These are phyloP conservation scores for Drosophila guanche DNA, from an alignment of 1,140 invertebrate species.

Conservation along the genomic window DNA sequence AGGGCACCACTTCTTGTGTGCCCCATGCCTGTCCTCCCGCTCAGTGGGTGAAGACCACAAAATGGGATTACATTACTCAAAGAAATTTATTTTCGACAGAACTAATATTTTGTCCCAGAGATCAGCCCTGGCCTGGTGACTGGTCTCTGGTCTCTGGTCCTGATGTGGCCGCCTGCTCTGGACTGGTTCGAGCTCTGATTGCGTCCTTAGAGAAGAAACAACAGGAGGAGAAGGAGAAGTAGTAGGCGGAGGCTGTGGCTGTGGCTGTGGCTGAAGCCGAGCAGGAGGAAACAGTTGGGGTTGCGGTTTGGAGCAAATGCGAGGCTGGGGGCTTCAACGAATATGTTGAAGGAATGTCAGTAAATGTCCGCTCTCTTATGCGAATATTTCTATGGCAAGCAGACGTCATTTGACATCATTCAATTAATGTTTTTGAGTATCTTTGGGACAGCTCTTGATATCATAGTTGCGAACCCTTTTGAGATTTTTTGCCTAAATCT, in stretches of 20 bases:
- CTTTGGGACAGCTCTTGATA: no score
- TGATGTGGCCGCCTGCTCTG: conserved; percentile 49
- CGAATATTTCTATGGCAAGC: no score
- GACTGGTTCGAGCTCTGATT: conserved; percentile 32
- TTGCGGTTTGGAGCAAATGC: neutral
- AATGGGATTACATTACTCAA: conserved; percentile 83
- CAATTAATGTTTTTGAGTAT: no score
- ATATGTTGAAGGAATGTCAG: no score
- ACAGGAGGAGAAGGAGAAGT: neutral
- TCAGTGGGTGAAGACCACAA: conserved; percentile 74
- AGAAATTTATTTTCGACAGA: conserved; percentile 83
- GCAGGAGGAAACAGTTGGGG: conserved; percentile 1
- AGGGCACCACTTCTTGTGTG: neutral
- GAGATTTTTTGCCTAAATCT: no score
- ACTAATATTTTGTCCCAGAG: conserved; percentile 81
- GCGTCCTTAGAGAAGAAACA: conserved; percentile 11
- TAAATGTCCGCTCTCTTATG: no score
- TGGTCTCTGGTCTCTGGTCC: conserved; percentile 5
- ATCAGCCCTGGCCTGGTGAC: conserved; percentile 47
- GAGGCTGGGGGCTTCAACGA: neutral
- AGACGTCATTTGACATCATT: no score
- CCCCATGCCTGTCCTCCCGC: conserved; percentile 13
- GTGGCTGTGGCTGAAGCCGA: neutral
- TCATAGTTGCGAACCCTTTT: no score
- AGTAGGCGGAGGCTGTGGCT: neutral